Evolutionary conservation across 2,113 vertebrate species (phyloP).

Genomic region (Meriones unguiculatus): DNA sequence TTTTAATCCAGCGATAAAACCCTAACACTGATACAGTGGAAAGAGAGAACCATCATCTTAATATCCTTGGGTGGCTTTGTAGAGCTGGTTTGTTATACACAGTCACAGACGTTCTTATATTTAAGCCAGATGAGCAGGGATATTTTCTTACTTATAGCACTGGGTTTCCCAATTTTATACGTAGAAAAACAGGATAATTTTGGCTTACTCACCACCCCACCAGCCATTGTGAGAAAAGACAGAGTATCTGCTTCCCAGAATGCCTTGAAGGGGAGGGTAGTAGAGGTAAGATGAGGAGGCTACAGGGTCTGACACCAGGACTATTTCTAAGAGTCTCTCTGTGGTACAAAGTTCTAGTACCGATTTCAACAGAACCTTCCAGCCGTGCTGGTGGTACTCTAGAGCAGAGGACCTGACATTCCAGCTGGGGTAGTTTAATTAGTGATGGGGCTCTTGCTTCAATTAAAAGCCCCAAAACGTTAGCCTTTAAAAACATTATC

Average conservation of each 20-base stretch:
- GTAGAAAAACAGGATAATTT: not conserved
- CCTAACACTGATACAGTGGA: not conserved
- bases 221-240: not conserved
- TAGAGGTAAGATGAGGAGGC: not conserved
- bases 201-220: not conserved
- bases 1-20: not conserved
- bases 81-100: not conserved
- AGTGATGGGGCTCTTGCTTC: slow-evolving; percentile 15
- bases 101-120: not conserved
- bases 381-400: not conserved
- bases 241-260: not conserved
- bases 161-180: not conserved
- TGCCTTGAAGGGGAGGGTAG: not conserved
- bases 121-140: not conserved
- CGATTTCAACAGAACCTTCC: slow-evolving; percentile 41
- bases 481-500: not conserved
- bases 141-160: not conserved
- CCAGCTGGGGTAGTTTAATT: slow-evolving; percentile 58
- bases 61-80: not conserved
- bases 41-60: not conserved
- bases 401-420: not conserved
- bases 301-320: not conserved
- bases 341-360: not conserved
- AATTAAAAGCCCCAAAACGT: slow-evolving; percentile 45
- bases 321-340: slow-evolving; percentile 36